Base-by-base conservation (phyloP, 2,888 invertebrate species). In the Cremastobaeus sp. region DNA sequence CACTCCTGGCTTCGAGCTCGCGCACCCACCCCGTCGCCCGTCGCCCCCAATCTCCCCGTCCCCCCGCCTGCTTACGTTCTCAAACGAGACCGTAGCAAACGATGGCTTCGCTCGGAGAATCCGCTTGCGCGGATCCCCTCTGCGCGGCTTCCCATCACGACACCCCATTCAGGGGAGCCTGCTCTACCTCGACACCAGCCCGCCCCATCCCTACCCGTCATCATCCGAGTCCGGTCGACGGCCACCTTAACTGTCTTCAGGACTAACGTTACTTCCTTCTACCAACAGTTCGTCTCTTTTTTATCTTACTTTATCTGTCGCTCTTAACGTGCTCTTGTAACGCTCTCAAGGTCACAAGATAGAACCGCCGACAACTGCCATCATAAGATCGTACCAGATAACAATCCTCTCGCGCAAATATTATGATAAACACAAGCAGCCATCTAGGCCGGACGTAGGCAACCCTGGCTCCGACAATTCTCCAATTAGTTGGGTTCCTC, bases 1-100 rank as follows among this genome's bases (percentile, higher is more conserved):
- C 83, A 80, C 84, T 82, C 81, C 79, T 68, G 64, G 34, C 47
- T 47, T 32, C 32, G 12, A 62, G 25, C 37, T 66, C 59, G 50
- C 71, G 41, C 64, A 25, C 59, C 21, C 21, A 28, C 57, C 57
- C 57, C 55, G n/a, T n/a, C n/a, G n/a, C n/a, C n/a, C n/a, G n/a
- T n/a, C 39, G 12, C 34, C 55, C 43, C 39, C 57, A 15, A 15
- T 54, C 41, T 48, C 43, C 57, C 20, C 43, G 50, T 18, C 25
- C 74, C 77, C 5, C 5, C 25, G 5, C 25, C 25, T 25, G 4
- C 25, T 25, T 8, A 8, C 25, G 25, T n/a, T 11, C 3, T 11
- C 34, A 6, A 6, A 3, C 3, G 34, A 5, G 9, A 5, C 9
- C 34, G 34, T 11, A 6, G 11, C 34, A n/a, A 5, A 76, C 77